These are phyloP conservation scores for Hirudinaria manillensis DNA, from an alignment of 2,888 invertebrate species.

Conservation along the genomic window DNA sequence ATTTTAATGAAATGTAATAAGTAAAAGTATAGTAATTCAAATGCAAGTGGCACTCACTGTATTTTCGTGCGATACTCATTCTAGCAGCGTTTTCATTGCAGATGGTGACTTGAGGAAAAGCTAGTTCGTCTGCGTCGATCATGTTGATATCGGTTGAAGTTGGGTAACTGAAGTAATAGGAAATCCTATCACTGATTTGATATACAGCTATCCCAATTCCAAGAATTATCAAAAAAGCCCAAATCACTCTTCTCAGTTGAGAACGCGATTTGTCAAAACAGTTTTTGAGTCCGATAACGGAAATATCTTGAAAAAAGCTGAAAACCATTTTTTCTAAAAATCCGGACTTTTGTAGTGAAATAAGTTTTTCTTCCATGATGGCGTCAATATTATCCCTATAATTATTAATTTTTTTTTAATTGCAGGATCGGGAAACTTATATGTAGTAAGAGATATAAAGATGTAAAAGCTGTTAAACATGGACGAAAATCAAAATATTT, in stretches of 20 bases:
- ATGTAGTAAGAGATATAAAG: too few species aligned
- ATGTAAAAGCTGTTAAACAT: too few species aligned
- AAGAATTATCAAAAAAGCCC: constrained; percentile 19
- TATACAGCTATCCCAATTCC: constrained; percentile 23
- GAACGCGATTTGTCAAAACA: constrained; percentile 25
- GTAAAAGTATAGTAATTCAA: background rate
- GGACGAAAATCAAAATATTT: too few species aligned
- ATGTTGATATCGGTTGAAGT: constrained; percentile 29
- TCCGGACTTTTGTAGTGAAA: constrained; percentile 17
- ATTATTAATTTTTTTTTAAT: too few species aligned
- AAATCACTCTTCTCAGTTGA: constrained; percentile 6
- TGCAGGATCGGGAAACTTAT: too few species aligned
- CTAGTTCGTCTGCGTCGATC: constrained; percentile 25
- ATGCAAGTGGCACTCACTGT: constrained; percentile 2
- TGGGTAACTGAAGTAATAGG: constrained; percentile 19
- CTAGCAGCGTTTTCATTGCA: constrained; percentile 31
- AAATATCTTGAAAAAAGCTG: constrained; percentile 25
- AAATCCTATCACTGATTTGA: constrained; percentile 23
- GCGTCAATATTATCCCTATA: background rate
- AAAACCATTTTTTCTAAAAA: constrained; percentile 20
- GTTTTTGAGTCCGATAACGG: constrained; percentile 23
- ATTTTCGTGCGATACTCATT: constrained; percentile 28
- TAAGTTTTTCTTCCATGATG: background rate
- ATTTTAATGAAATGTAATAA: background rate
- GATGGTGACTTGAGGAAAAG: constrained; percentile 26